A percentile compares a stretch with the other conserved stretches of the same genome.
These are phyloP conservation scores for Pseudococcus viburni DNA, from an alignment of 2,888 invertebrate species.

Conservation along the genomic window DNA sequence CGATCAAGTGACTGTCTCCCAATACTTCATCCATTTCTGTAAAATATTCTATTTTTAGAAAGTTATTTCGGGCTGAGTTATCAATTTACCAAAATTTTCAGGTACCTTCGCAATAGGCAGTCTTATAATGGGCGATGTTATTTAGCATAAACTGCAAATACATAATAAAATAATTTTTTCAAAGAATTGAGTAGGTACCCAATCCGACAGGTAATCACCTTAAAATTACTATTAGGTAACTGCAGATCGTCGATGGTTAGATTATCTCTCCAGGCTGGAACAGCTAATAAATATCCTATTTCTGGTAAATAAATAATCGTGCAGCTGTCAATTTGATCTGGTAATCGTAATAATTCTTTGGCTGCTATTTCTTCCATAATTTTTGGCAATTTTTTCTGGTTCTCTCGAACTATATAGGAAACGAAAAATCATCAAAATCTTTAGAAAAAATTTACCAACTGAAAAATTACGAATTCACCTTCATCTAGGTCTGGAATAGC, in stretches of 20 bases:
- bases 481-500: conserved; percentile 84
- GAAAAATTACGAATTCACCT: conserved; percentile 72
- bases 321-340: conserved; percentile 79
- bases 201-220: conserved; percentile 74
- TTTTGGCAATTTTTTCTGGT: conserved; percentile 77
- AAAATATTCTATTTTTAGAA: conserved; percentile 19
- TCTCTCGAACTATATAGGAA: conserved; percentile 59
- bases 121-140: conserved; percentile 81
- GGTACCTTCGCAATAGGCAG: conserved; percentile 77
- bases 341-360: conserved; percentile 79
- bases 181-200: background rate
- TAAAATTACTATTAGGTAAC: conserved; percentile 80
- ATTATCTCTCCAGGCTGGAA: conserved; percentile 78
- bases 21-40: conserved; percentile 82
- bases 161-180: conserved; percentile 49
- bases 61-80: background rate
- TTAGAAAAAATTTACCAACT: background rate
- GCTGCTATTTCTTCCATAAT: conserved; percentile 82
- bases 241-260: conserved; percentile 75
- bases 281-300: conserved; percentile 83
- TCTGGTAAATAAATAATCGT: conserved; percentile 82
- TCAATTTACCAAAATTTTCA: background rate
- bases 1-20: conserved; percentile 85
- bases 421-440: no score
- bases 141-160: conserved; percentile 76